These are phyloP conservation scores for Lamprologus speciosus DNA, from an alignment of 2,113 vertebrate genomes.

Conservation along the genomic window DNA sequence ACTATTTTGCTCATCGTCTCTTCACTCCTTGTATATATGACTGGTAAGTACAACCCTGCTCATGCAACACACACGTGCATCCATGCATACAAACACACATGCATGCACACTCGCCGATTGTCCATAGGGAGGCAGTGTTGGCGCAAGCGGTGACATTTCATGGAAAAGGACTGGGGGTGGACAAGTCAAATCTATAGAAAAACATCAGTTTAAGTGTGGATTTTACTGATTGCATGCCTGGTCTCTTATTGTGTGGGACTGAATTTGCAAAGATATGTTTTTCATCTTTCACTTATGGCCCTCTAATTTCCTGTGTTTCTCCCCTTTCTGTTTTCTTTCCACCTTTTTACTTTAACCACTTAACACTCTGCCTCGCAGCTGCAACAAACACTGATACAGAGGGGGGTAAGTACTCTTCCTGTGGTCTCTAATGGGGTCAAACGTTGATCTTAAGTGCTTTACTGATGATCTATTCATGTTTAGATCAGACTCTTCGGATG, in stretches of 20 bases:
- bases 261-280: background rate
- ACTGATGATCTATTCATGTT: background rate
- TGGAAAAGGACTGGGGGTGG: background rate
- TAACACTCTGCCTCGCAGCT: slow-evolving; percentile 12
- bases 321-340: background rate
- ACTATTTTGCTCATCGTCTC: slow-evolving; percentile 79
- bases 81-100: background rate
- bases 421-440: background rate
- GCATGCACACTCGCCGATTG: background rate
- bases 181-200: background rate
- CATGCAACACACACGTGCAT: background rate
- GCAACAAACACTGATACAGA: slow-evolving; percentile 18
- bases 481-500: background rate
- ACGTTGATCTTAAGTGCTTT: background rate
- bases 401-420: slow-evolving; percentile 55
- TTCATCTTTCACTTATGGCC: background rate
- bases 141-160: background rate
- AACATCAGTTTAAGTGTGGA: slow-evolving; percentile 19
- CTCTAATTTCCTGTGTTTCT: background rate
- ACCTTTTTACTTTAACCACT: background rate
- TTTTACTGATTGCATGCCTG: background rate
- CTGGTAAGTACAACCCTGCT: slow-evolving; percentile 74
- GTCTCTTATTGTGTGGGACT: background rate
- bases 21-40: slow-evolving; percentile 77
- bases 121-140: slow-evolving; percentile 34